Conservation (phyloP, 2,113 vertebrate genomes). For the Odocoileus hemionus region DNA sequence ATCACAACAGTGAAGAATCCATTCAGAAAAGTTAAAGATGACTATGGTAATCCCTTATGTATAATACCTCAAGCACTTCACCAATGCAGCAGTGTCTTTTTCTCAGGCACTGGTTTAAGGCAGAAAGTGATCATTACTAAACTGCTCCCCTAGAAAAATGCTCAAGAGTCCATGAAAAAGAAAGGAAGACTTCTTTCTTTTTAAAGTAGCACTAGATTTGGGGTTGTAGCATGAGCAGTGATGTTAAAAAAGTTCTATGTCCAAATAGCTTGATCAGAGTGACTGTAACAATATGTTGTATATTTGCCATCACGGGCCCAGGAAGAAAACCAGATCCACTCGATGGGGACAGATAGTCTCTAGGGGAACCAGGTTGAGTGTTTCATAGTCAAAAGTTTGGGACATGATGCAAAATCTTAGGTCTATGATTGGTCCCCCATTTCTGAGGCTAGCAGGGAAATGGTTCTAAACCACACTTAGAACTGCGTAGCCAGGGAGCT, state of each 20-base stretch:
- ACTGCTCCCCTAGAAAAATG: background rate
- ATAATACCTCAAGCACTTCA: background rate
- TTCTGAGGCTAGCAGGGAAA: background rate
- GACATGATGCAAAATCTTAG: background rate
- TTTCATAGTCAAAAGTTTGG: background rate
- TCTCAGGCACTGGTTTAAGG: background rate
- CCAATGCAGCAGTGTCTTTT: rapidly evolving
- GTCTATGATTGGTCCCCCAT: background rate
- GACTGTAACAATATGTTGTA: background rate
- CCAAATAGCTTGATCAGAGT: background rate
- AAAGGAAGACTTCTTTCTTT: background rate
- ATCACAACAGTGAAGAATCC: background rate
- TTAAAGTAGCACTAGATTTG: background rate
- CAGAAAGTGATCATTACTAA: background rate
- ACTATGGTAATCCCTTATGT: background rate
- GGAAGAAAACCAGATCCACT: background rate
- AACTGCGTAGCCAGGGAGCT: background rate
- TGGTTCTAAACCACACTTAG: background rate
- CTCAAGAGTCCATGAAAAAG: background rate
- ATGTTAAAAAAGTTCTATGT: background rate
- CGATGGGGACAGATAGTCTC: background rate
- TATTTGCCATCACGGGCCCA: background rate
- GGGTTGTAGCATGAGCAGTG: background rate
- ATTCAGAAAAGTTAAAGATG: background rate
- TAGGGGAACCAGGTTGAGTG: background rate